Evolutionary conservation across 2,888 invertebrate genomes (phyloP).

Genomic region (Melanophora roralis): DNA sequence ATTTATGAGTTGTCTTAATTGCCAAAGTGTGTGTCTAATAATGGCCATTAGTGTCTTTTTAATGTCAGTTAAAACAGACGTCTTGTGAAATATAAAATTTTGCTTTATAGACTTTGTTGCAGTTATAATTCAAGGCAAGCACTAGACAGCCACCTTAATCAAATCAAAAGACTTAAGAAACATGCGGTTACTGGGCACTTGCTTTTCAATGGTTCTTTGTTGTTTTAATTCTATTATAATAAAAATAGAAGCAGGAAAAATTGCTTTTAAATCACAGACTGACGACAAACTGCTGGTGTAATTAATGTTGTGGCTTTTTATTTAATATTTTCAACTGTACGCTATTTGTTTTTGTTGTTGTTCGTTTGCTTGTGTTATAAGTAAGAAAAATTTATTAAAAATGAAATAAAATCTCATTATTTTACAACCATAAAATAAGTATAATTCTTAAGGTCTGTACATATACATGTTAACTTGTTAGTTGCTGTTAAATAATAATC

Average conservation of each 20-base stretch:
- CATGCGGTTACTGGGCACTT: slow-evolving; percentile 20
- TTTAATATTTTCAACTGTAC: slow-evolving; percentile 30
- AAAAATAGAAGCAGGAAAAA: not conserved
- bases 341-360: not conserved
- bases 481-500: not conserved
- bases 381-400: no score
- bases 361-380: not conserved
- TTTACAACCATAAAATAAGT: not conserved
- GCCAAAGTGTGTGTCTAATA: not conserved
- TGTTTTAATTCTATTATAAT: no score
- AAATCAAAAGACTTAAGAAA: slow-evolving; percentile 47
- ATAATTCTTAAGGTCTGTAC: not conserved
- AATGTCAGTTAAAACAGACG: slow-evolving; percentile 2
- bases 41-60: slow-evolving; percentile 38
- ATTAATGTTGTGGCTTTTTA: slow-evolving; percentile 22
- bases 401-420: not conserved
- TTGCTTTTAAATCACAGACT: not conserved
- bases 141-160: not conserved
- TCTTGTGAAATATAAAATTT: not conserved
- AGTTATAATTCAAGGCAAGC: not conserved
- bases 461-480: not conserved
- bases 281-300: not conserved
- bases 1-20: not conserved
- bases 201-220: not conserved
- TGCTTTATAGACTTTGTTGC: not conserved